phyloP scores from a whole-genome alignment of 2,797 vertebrate species.

The Ficedula albicollis region DNA sequence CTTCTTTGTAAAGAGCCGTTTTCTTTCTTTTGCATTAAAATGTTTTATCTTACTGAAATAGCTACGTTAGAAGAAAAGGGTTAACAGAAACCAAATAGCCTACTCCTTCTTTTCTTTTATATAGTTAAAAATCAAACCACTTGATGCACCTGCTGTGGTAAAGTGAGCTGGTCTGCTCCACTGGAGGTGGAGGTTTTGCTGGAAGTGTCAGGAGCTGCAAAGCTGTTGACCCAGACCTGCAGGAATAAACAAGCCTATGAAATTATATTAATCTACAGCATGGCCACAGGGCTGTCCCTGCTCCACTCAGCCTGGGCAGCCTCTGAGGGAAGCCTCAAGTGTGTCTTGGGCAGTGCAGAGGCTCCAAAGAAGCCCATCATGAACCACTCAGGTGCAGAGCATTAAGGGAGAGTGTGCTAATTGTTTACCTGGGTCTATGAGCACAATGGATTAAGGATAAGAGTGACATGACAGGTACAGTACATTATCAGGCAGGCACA shows the following conservation, averaged over 20 bases:
- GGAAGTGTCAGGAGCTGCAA: not conserved
- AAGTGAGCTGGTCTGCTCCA: not conserved
- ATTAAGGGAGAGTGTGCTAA: not conserved
- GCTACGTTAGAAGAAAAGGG: not conserved
- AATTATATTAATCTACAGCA: not conserved
- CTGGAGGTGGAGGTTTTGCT: not conserved
- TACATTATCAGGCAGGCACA: not conserved
- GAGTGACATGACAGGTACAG: not conserved
- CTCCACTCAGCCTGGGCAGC: not conserved
- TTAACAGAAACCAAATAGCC: not conserved
- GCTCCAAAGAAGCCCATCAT: not conserved
- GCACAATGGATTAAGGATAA: not conserved
- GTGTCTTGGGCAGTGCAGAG: not conserved
- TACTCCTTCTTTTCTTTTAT: slow-evolving; percentile 17
- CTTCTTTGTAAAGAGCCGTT: not conserved
- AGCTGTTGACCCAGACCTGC: not conserved
- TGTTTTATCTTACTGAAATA: not conserved
- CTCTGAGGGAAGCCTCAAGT: not conserved
- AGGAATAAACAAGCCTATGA: not conserved
- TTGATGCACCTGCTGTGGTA: not conserved
- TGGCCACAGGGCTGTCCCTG: not conserved
- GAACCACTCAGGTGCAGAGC: not conserved
- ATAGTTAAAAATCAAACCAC: slow-evolving; percentile 36
- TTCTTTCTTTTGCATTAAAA: not conserved
- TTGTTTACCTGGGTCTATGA: not conserved